Evolutionary conservation across 1,140 invertebrate genomes (phyloP), one percentile per base, ranked within the genome.

Genomic region (Leptoteleia sp.): DNA sequence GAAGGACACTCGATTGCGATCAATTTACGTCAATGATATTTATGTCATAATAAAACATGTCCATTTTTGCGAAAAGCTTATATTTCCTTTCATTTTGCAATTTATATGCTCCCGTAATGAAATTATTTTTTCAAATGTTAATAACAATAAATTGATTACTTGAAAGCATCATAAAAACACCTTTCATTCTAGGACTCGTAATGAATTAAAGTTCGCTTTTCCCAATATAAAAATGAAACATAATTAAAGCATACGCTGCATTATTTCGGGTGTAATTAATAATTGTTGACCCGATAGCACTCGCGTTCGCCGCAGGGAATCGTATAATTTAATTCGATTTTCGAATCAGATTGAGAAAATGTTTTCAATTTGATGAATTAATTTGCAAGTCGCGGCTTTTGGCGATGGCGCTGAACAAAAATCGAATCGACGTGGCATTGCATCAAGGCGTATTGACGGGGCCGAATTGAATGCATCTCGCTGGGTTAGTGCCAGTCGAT

Each of bases 11-110:
- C 13, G 33, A 64, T 73, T n/a, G 48, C 13, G 35, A 72, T 64
- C 31, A 45, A 72, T 72, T 72, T 59, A 45, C 11, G 38, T 67
- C 48, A 13, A 42, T 43, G 37, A 70, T 61, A 50, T 70, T 70
- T 70, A 67, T 55, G 62, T 48, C 12, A 13, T 35, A 52, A 43
- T 68, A 57, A 47, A 47, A 48, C 45, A 57, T 4, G 22, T 42
- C 33, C 1, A 22, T 29, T 40, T n/a, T 38, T 15, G 13, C 22
- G 35, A 27, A n/a, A n/a, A n/a, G n/a, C n/a, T n/a, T n/a, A n/a
- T n/a, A n/a, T n/a, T n/a, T n/a, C n/a, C n/a, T n/a, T n/a, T n/a
- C n/a, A n/a, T n/a, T n/a, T n/a, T n/a, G n/a, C n/a, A n/a, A n/a
- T n/a, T n/a, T n/a, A n/a, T n/a, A n/a, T n/a, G n/a, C n/a, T n/a